Conservation (phyloP, 2,797 vertebrate genomes). For the Anas flavirostris region DNA sequence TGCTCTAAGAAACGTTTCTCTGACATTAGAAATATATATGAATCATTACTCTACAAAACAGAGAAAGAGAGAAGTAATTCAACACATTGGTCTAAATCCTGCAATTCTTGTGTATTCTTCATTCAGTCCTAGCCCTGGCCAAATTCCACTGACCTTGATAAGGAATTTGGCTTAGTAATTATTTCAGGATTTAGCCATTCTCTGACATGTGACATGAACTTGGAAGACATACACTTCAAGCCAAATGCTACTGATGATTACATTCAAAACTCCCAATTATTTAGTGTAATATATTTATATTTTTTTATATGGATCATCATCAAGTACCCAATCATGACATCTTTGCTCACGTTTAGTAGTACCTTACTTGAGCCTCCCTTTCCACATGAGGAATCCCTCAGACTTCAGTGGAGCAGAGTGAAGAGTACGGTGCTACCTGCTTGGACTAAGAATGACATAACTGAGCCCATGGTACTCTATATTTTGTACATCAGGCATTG, state of each 20-base stretch:
- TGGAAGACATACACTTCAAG: slow-evolving; percentile 25
- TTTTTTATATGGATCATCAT: not conserved
- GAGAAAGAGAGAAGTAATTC: not conserved
- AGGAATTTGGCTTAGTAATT: not conserved
- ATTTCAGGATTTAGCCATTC: not conserved
- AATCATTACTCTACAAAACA: not conserved
- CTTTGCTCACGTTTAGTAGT: not conserved
- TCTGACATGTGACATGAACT: not conserved
- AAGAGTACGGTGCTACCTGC: not conserved
- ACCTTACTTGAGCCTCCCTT: not conserved
- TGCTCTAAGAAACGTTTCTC: not conserved
- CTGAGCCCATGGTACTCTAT: not conserved
- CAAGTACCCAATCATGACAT: not conserved
- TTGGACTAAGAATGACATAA: not conserved
- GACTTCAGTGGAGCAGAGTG: not conserved
- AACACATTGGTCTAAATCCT: not conserved
- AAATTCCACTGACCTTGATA: not conserved
- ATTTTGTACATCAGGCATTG: not conserved
- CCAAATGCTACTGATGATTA: not conserved
- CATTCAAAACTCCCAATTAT: not conserved
- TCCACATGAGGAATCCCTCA: not conserved
- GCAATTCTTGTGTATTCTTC: not conserved
- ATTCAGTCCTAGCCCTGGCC: not conserved
- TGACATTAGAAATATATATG: not conserved
- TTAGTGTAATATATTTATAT: not conserved